phyloP scores from a whole-genome alignment of 2,113 vertebrate genomes.

The Daubentonia madagascariensis region DNA sequence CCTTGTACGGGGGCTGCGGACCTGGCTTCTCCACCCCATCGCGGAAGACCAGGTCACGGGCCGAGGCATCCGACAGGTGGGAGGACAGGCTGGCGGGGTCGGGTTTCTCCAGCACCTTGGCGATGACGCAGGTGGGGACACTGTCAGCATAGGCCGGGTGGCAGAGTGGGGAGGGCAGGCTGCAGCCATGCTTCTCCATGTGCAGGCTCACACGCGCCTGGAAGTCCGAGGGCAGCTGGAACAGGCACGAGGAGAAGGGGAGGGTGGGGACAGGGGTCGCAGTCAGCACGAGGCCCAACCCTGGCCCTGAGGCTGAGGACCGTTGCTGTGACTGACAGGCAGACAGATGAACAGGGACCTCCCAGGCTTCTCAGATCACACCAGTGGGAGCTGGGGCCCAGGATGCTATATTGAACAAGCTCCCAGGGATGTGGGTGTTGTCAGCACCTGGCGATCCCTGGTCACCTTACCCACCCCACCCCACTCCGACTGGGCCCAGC shows the following conservation, averaged over 20 bases:
- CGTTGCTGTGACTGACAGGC: accelerated
- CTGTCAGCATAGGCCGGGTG: conserved; percentile 89
- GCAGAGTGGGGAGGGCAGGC: conserved; percentile 85
- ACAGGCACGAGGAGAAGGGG: neutral
- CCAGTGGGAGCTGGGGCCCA: neutral
- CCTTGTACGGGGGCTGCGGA: conserved; percentile 88
- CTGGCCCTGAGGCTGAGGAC: neutral
- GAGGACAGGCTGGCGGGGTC: conserved; percentile 90
- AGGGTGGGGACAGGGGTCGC: neutral
- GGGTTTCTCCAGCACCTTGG: conserved; percentile 93
- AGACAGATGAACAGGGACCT: neutral
- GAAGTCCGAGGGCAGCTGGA: conserved; percentile 92
- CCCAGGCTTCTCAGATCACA: neutral
- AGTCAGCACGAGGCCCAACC: neutral
- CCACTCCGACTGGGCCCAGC: accelerated
- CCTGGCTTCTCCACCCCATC: conserved; percentile 85
- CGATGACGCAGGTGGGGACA: conserved; percentile 90
- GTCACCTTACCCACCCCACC: neutral
- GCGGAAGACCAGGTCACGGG: conserved; percentile 82
- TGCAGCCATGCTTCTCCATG: conserved; percentile 88
- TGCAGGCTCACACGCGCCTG: conserved; percentile 93
- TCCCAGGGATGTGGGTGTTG: neutral
- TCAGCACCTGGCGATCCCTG: neutral
- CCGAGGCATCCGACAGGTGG: conserved; percentile 87
- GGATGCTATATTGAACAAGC: neutral